A percentile compares a stretch with the other conserved stretches of the same genome.
phyloP scores from a whole-genome alignment of 2,888 invertebrate species.

The Miltochrista miniata region DNA sequence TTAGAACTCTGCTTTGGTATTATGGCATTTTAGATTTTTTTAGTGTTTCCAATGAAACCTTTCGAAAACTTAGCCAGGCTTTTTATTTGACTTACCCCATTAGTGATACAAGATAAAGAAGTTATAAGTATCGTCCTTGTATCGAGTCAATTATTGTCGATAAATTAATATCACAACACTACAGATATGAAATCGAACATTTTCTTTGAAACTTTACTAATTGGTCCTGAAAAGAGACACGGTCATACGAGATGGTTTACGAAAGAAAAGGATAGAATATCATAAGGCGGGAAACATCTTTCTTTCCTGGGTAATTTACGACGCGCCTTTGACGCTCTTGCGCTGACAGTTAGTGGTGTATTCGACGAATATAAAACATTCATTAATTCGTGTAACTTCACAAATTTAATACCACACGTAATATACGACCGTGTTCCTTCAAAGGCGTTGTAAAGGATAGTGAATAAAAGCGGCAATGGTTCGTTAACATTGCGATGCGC shows the following conservation, averaged over 20 bases:
- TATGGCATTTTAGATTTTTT: too few relatives aligned
- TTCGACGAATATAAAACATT: conserved; percentile 67
- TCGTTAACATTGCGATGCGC: conserved; percentile 60
- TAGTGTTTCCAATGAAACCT: too few relatives aligned
- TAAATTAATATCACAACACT: conserved; percentile 20
- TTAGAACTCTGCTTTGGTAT: too few relatives aligned
- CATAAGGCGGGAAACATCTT: conserved; percentile 73
- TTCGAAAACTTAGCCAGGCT: too few relatives aligned
- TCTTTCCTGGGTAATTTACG: conserved; percentile 66
- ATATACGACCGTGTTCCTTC: conserved; percentile 59
- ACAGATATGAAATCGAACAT: conserved; percentile 40
- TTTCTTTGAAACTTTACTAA: conserved; percentile 65
- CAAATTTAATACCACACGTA: conserved; percentile 50
- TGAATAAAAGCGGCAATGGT: conserved; percentile 74
- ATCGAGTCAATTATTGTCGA: neutral
- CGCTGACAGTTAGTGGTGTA: conserved; percentile 65
- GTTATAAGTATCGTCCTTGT: neutral
- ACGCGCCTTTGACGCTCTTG: conserved; percentile 51
- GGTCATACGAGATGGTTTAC: conserved; percentile 21
- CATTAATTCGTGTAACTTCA: conserved; percentile 64
- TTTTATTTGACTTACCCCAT: too few relatives aligned
- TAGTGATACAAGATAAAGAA: too few relatives aligned
- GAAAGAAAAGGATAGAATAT: conserved; percentile 46
- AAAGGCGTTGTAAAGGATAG: conserved; percentile 30
- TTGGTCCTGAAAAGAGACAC: conserved; percentile 58